Conservation (phyloP, 2,888 invertebrate genomes). For the Coleophora deauratella region DNA sequence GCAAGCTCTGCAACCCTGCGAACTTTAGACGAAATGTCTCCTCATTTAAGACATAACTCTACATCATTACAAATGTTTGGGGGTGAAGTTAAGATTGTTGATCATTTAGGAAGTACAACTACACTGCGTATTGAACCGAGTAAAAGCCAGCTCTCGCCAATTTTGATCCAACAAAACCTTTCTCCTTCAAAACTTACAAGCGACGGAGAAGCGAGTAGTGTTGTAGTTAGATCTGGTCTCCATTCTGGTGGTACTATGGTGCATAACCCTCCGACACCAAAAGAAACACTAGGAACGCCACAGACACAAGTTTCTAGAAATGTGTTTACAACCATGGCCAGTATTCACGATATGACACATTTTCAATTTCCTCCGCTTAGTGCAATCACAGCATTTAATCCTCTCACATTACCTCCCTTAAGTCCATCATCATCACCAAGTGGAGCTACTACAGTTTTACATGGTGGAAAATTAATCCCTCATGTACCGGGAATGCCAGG, state of each 20-base stretch:
- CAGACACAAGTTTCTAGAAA: slow-evolving; percentile 72
- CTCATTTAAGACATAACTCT: slow-evolving; percentile 70
- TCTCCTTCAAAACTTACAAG: slow-evolving; percentile 57
- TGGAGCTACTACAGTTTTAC: slow-evolving; percentile 76
- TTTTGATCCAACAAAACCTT: slow-evolving; percentile 63
- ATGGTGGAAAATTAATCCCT: slow-evolving; percentile 84
- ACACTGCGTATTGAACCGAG: slow-evolving; percentile 80
- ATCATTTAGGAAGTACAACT: slow-evolving; percentile 79
- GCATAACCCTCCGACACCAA: slow-evolving; percentile 74
- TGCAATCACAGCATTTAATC: slow-evolving; percentile 81
- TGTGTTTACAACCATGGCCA: slow-evolving; percentile 70
- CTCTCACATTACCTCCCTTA: slow-evolving; percentile 76
- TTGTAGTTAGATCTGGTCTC: slow-evolving; percentile 86
- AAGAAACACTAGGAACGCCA: slow-evolving; percentile 50
- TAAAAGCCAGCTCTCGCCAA: slow-evolving; percentile 72
- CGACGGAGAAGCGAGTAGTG: slow-evolving; percentile 75
- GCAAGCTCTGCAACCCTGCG: slow-evolving; percentile 60
- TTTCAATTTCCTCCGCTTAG: slow-evolving; percentile 80
- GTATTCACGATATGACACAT: slow-evolving; percentile 64
- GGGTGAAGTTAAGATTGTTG: slow-evolving; percentile 84
- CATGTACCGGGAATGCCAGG: slow-evolving; percentile 93
- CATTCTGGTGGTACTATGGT: slow-evolving; percentile 89
- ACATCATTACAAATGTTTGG: slow-evolving; percentile 80
- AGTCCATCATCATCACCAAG: slow-evolving; percentile 64
- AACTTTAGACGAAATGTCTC: slow-evolving; percentile 74